Evolutionary conservation across 2,113 vertebrate genomes (phyloP).

Genomic region (Misgurnus mizolepis): DNA sequence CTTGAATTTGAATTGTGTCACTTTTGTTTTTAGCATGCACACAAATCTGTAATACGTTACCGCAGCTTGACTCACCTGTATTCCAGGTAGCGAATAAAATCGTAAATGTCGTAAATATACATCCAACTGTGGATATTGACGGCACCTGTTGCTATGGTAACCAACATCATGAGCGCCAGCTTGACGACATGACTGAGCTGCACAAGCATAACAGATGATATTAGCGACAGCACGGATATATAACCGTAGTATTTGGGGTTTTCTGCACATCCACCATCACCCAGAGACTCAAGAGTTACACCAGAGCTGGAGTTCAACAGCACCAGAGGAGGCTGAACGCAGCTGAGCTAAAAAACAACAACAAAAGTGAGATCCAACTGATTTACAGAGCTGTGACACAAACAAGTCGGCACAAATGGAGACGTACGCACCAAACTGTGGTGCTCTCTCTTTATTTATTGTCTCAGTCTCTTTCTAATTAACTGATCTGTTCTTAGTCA

Average conservation of each 20-base stretch:
- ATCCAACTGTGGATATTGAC: conserved; percentile 89
- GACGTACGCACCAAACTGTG: too few species aligned
- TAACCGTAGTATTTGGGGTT: conserved; percentile 92
- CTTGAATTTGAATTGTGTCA: too few species aligned
- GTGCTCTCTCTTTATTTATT: too few species aligned
- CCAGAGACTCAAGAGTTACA: conserved; percentile 51
- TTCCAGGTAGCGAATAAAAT: conserved; percentile 75
- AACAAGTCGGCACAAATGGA: too few species aligned
- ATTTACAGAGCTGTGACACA: neutral
- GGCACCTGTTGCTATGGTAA: conserved; percentile 76
- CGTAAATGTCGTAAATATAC: conserved; percentile 85
- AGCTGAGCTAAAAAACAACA: conserved; percentile 79
- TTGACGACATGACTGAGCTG: conserved; percentile 96
- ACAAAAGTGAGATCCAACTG: neutral
- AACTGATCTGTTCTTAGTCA: too few species aligned
- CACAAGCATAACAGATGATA: conserved; percentile 89
- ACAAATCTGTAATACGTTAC: too few species aligned
- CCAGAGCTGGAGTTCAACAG: conserved; percentile 70
- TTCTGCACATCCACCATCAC: conserved; percentile 73
- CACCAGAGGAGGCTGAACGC: conserved; percentile 72
- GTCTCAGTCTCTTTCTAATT: too few species aligned
- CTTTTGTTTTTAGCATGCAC: too few species aligned
- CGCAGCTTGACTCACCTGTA: conserved; percentile 73
- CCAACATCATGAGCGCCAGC: conserved; percentile 88
- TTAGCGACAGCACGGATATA: conserved; percentile 84